phyloP scores from a whole-genome alignment of 2,888 invertebrate genomes.

The Agapostemon virescens region DNA sequence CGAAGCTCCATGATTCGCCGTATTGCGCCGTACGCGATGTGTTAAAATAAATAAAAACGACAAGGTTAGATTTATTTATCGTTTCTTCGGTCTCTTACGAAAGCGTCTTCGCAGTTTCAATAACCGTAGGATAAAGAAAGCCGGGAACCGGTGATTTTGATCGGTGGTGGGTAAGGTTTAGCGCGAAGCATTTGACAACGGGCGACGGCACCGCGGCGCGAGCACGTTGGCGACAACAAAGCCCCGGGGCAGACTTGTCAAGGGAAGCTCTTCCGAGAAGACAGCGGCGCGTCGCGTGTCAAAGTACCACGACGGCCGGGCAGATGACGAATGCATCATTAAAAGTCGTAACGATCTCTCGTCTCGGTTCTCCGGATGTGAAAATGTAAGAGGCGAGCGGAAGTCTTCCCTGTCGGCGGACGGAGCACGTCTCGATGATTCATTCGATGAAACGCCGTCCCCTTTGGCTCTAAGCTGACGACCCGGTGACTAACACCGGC shows the following conservation, averaged over 20 bases:
- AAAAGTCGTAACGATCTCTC: constrained; percentile 37
- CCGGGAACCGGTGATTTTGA: no score
- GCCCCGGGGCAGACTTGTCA: not conserved
- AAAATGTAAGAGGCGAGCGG: constrained; percentile 48
- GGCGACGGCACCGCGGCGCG: not conserved
- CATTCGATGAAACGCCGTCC: constrained; percentile 45
- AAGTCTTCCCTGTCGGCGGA: constrained; percentile 54
- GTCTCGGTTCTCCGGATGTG: constrained; percentile 19
- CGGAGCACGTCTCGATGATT: constrained; percentile 57
- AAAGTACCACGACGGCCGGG: constrained; percentile 8
- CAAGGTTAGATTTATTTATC: not conserved
- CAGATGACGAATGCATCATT: constrained; percentile 28
- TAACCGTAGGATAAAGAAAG: no score
- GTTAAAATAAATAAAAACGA: no score
- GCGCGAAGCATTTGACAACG: not conserved
- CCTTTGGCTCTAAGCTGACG: constrained; percentile 53
- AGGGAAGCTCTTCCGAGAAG: constrained; percentile 8
- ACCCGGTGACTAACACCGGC: constrained; percentile 60
- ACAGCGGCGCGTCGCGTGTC: constrained; percentile 13
- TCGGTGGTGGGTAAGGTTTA: no score
- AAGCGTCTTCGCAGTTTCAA: no score
- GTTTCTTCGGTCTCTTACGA: no score
- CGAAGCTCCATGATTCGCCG: no score
- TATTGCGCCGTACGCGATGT: no score
- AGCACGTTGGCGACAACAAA: not conserved